Evolutionary conservation across 2,797 vertebrate species (phyloP).

Genomic region (Cercopithecus diana): DNA sequence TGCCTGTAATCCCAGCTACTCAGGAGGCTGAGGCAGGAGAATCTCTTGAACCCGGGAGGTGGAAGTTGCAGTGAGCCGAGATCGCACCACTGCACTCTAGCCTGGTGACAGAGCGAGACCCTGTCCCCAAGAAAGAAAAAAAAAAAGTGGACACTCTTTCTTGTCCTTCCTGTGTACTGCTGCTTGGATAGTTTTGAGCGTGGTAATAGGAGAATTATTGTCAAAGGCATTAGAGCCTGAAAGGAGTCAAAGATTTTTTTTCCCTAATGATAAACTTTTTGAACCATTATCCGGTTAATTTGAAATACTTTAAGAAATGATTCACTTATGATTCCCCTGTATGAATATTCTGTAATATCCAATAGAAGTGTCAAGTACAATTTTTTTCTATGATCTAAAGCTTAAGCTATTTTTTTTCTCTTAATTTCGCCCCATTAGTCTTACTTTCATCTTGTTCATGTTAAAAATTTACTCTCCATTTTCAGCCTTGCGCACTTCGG

Average conservation of each 20-base stretch:
- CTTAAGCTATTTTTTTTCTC: slow-evolving; percentile 49
- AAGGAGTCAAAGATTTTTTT: neutral
- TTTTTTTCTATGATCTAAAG: slow-evolving; percentile 30
- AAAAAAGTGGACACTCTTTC: neutral
- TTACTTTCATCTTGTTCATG: slow-evolving; percentile 40
- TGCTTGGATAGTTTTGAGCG: slow-evolving; percentile 57
- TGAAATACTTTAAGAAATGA: slow-evolving; percentile 64
- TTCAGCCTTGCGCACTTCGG: neutral
- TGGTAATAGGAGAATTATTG: slow-evolving; percentile 47
- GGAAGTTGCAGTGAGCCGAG: too few relatives aligned
- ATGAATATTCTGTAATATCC: slow-evolving; percentile 60
- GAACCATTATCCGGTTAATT: slow-evolving; percentile 62
- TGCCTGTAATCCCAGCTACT: too few relatives aligned
- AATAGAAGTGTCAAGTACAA: slow-evolving; percentile 60
- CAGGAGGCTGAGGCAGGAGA: too few relatives aligned
- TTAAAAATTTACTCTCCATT: slow-evolving; percentile 37
- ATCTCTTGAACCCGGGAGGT: too few relatives aligned
- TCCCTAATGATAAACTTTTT: slow-evolving; percentile 56
- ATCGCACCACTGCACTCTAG: too few relatives aligned
- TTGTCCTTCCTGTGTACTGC: neutral
- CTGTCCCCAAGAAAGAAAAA: too few relatives aligned
- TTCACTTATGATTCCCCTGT: slow-evolving; percentile 44
- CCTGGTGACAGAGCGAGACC: too few relatives aligned
- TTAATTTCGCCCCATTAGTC: slow-evolving; percentile 60
- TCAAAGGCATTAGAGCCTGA: slow-evolving; percentile 45